Evolutionary conservation across 2,797 vertebrate genomes (phyloP).

Genomic region (Heterohyrax brucei): DNA sequence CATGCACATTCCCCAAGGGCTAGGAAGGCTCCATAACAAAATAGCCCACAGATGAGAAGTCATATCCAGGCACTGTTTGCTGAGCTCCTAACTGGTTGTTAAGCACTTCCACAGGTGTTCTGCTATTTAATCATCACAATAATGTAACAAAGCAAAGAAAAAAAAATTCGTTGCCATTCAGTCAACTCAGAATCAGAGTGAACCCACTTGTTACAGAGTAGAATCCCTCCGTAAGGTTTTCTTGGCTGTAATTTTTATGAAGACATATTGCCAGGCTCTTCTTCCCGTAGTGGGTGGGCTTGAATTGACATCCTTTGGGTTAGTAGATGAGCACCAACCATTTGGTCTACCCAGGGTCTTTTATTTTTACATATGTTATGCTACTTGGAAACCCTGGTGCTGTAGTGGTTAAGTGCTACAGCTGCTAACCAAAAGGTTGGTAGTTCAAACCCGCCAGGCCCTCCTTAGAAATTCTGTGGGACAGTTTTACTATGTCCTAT

Average conservation of each 20-base stretch:
- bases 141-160: neutral
- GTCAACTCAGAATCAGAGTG: neutral
- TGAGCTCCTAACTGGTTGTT: constrained; percentile 55
- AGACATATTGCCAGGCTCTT: neutral
- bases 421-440: too few species aligned
- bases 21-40: constrained; percentile 8
- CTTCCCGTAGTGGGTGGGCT: neutral
- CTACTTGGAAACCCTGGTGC: neutral
- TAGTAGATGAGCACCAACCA: neutral
- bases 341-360: neutral
- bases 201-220: neutral
- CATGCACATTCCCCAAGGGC: neutral
- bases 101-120: constrained; percentile 7
- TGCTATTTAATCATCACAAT: constrained; percentile 35
- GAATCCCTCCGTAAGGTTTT: neutral
- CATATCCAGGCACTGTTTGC: constrained; percentile 35
- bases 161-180: neutral
- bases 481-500: too few species aligned
- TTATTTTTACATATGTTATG: neutral
- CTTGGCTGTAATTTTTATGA: neutral
- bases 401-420: too few species aligned
- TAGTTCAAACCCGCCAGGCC: too few species aligned
- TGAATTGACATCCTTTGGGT: neutral
- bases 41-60: neutral
- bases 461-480: too few species aligned